phyloP scores from a whole-genome alignment of 2,797 vertebrate genomes.

The Mastacembelus armatus region DNA sequence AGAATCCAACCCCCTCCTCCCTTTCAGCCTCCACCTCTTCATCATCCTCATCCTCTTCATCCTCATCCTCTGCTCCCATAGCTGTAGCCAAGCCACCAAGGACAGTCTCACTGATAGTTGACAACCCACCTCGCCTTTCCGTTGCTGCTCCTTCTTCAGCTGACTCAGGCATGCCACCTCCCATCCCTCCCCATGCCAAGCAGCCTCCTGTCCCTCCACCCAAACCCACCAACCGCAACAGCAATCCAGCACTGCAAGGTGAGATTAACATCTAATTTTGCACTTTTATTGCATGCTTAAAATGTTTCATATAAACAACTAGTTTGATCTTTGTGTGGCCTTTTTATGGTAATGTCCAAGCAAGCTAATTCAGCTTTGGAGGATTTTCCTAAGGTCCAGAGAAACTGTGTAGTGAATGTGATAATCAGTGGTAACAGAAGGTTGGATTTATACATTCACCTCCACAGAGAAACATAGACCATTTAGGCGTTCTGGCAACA shows the following conservation, averaged over 20 bases:
- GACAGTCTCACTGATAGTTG: slow-evolving; percentile 77
- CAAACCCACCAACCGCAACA: slow-evolving; percentile 92
- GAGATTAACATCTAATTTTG: slow-evolving; percentile 67
- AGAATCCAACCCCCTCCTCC: slow-evolving; percentile 47
- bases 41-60: slow-evolving; percentile 62
- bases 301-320: slow-evolving; percentile 12
- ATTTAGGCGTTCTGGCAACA: too few species aligned
- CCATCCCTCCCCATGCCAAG: slow-evolving; percentile 83
- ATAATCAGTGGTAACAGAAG: background rate
- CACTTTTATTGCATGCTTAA: background rate
- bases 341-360: background rate
- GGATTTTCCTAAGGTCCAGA: background rate
- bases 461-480: background rate
- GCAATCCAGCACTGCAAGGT: slow-evolving; percentile 89
- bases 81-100: slow-evolving; percentile 78
- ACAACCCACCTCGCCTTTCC: slow-evolving; percentile 43
- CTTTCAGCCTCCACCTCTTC: slow-evolving; percentile 70
- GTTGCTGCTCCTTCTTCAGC: slow-evolving; percentile 8
- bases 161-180: slow-evolving; percentile 55
- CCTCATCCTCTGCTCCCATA: slow-evolving; percentile 63
- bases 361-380: background rate
- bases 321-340: slow-evolving; percentile 3
- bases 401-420: background rate
- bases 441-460: background rate
- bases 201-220: slow-evolving; percentile 93